Evolutionary conservation across 1,140 invertebrate species (phyloP).

Genomic region (Drosophila melanica): DNA sequence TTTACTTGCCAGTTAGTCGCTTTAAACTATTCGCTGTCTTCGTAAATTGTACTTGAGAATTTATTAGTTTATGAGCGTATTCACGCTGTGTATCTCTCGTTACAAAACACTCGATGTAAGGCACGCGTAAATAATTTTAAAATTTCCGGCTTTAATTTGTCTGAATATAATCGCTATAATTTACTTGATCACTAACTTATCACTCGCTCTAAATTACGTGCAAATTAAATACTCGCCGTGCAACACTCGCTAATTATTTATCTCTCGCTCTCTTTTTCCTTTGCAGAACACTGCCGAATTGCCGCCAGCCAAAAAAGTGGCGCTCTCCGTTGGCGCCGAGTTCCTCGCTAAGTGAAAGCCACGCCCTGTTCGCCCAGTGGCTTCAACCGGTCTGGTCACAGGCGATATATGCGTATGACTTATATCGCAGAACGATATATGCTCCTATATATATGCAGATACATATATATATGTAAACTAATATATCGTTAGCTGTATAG

Average conservation of each 20-base stretch:
- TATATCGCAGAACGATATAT: constrained; percentile 5
- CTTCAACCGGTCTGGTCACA: constrained; percentile 28
- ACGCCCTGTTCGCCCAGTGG: neutral
- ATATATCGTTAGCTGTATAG: constrained; percentile 25
- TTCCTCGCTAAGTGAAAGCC: constrained; percentile 45
- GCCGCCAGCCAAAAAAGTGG: constrained; percentile 64
- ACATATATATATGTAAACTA: constrained; percentile 14
- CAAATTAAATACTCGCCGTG: neutral
- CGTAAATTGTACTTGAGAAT: no score
- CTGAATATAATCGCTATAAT: no score
- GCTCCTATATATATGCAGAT: constrained; percentile 1
- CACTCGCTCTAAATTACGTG: neutral
- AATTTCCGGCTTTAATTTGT: no score
- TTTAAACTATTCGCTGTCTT: no score
- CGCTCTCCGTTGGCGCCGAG: constrained; percentile 44
- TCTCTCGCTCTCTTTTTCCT: neutral
- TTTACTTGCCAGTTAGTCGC: neutral
- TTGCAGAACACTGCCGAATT: constrained; percentile 47
- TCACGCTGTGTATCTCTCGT: neutral
- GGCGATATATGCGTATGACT: constrained; percentile 1
- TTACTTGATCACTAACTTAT: no score
- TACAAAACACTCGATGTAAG: neutral
- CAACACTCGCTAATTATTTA: neutral
- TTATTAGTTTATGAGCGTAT: no score
- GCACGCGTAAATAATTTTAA: no score